phyloP scores from a whole-genome alignment of 1,140 invertebrate genomes.

The Telenomus remus region DNA sequence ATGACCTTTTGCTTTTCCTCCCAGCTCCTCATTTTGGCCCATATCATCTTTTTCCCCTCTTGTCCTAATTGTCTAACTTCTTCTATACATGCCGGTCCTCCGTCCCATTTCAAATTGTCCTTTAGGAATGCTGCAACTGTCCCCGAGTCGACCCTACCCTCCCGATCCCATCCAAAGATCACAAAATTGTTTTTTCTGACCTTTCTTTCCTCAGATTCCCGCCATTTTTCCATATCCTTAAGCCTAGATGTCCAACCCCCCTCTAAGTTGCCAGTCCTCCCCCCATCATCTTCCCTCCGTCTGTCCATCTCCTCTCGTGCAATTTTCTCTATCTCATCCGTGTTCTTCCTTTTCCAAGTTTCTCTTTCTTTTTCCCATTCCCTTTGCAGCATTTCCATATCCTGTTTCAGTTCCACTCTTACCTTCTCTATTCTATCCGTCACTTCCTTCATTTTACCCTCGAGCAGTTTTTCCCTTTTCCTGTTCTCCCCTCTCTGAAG shows the following conservation, averaged over 20 bases:
- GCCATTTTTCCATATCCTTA: no score
- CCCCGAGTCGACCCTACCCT: not conserved
- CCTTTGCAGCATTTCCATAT: not conserved
- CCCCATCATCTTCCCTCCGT: no score
- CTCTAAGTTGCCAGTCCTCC: not conserved
- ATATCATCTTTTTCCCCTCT: conserved; percentile 1
- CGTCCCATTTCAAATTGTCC: not conserved
- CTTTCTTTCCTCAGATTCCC: conserved; percentile 4
- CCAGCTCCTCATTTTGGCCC: not conserved
- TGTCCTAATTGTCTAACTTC: not conserved
- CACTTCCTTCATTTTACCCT: not conserved
- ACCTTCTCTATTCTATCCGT: no score
- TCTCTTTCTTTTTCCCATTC: no score
- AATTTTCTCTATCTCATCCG: no score
- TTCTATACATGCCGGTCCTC: not conserved
- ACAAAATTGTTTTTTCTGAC: conserved; percentile 1
- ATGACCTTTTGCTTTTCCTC: conserved; percentile 7
- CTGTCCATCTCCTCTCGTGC: no score
- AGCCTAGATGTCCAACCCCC: not conserved
- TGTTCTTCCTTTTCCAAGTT: no score
- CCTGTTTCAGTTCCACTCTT: not conserved
- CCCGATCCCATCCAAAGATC: not conserved
- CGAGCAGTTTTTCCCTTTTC: not conserved
- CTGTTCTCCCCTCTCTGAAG: not conserved
- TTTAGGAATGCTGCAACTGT: not conserved